Base-by-base conservation (phyloP, 2,888 invertebrate genomes). In the Palloptera scutellata region DNA sequence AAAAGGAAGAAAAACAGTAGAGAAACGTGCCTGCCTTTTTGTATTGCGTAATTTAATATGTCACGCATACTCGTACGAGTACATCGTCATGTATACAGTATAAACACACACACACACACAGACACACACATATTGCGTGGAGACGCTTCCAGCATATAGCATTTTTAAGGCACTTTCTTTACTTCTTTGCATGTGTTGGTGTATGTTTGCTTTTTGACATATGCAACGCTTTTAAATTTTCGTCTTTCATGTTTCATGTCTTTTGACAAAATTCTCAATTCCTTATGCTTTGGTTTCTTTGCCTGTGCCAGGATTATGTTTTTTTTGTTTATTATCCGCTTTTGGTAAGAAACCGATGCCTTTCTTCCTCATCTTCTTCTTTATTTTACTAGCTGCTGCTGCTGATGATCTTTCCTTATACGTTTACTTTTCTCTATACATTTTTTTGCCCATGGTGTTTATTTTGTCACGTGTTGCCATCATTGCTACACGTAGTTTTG, bases 391-490 rank as follows among this genome's bases (percentile, higher is more conserved):
- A 30, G 30, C 30, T 30, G 30, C 30, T 30, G 30, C 30, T 30
- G 6, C 30, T 30, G 30, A 30, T 30, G 30, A 30, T 30, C 30
- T 2, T 30, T 30, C 6, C 30, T 30, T 30, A 6, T 30, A 6
- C 6, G 2, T 30, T 30, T 30, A n/a, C 6, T 30, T 30, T 30
- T 45, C 41, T 48, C 43, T 60, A 13, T 65, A 17, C 53, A 59
- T n/a, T 17, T 48, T 60, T 67, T 70, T 67, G 68, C 66, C 64
- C 63, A 61, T 73, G 40, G 40, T 64, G 57, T 51, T 75, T 75
- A 79, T 77, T 80, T 79, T 76, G 83, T 83, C 82, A 82, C 83
- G 82, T 82, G 82, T 79, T 78, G 77, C 76, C 80, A 77, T 82
- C 81, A 83, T 82, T 82, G 82, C 81, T 70, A 76, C 83, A 82